These are phyloP conservation scores for Sapayoa aenigma DNA, from an alignment of 2,113 vertebrate genomes.

Conservation along the genomic window DNA sequence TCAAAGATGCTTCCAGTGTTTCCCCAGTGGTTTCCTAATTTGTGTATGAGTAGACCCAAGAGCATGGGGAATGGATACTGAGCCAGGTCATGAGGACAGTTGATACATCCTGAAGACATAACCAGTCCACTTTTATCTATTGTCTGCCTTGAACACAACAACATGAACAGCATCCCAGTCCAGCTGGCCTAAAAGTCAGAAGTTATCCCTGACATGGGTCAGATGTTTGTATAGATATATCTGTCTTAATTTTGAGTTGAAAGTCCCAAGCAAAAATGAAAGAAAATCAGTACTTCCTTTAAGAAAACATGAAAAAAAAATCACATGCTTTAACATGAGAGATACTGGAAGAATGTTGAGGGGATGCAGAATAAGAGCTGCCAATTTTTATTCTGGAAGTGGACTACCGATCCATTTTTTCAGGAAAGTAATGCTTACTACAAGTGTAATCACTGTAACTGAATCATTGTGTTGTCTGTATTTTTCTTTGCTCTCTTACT, in stretches of 20 bases:
- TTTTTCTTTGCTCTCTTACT: slow-evolving; percentile 29
- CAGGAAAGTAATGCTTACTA: slow-evolving; percentile 40
- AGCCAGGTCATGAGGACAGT: neutral
- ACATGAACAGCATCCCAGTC: neutral
- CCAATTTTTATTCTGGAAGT: slow-evolving; percentile 40
- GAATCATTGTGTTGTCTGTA: slow-evolving; percentile 36
- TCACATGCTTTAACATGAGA: neutral
- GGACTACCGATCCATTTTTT: slow-evolving; percentile 18
- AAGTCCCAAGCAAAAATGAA: neutral
- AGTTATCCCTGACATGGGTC: neutral
- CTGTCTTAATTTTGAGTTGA: neutral
- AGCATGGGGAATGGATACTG: neutral
- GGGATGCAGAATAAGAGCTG: neutral
- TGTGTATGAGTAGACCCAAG: neutral
- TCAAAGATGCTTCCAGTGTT: neutral
- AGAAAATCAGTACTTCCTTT: neutral
- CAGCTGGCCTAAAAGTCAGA: neutral
- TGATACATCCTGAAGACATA: neutral
- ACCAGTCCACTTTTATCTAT: neutral
- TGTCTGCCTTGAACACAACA: neutral
- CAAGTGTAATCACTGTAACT: slow-evolving; percentile 43
- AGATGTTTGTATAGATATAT: neutral
- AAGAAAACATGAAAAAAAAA: neutral
- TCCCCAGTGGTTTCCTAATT: neutral
- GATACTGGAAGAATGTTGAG: neutral